Conservation (phyloP, 2,888 invertebrate species). For the Apocheima hispidaria region DNA sequence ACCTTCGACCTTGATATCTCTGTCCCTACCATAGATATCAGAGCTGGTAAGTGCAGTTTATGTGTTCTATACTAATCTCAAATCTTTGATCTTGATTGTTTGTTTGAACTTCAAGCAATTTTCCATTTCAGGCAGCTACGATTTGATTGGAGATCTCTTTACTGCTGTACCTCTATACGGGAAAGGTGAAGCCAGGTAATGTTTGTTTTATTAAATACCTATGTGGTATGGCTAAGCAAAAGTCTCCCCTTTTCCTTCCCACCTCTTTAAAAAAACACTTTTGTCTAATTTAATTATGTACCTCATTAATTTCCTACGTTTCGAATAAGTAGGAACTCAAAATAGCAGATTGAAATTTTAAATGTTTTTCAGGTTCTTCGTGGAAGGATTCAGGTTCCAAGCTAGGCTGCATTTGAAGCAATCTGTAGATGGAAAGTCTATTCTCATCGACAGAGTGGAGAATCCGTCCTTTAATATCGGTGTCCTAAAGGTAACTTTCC, state of each 20-base stretch:
- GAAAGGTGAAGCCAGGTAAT: constrained; percentile 70
- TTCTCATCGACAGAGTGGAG: constrained; percentile 67
- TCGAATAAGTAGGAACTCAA: too few species aligned
- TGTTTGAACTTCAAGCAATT: too few species aligned
- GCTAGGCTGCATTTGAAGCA: constrained; percentile 63
- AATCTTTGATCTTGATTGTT: too few species aligned
- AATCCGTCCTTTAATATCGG: constrained; percentile 64
- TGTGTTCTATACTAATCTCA: too few species aligned
- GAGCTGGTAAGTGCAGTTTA: constrained; percentile 57
- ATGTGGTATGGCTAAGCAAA: too few species aligned
- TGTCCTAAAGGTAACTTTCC: constrained; percentile 59
- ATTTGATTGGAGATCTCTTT: constrained; percentile 67
- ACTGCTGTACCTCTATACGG: constrained; percentile 74
- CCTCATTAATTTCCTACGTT: too few species aligned
- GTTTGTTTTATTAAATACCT: constrained; percentile 31
- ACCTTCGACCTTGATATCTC: constrained; percentile 70
- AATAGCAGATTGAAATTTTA: background rate
- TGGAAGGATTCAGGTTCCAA: constrained; percentile 62
- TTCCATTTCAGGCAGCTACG: constrained; percentile 66
- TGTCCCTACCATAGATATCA: constrained; percentile 59
- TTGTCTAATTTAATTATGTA: too few species aligned
- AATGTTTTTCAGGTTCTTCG: constrained; percentile 61
- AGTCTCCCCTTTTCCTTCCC: too few species aligned
- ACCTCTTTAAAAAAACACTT: too few species aligned
- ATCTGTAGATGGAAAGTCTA: constrained; percentile 64